Evolutionary conservation across 2,797 vertebrate genomes (phyloP).

Genomic region (Rachycentron canadum): DNA sequence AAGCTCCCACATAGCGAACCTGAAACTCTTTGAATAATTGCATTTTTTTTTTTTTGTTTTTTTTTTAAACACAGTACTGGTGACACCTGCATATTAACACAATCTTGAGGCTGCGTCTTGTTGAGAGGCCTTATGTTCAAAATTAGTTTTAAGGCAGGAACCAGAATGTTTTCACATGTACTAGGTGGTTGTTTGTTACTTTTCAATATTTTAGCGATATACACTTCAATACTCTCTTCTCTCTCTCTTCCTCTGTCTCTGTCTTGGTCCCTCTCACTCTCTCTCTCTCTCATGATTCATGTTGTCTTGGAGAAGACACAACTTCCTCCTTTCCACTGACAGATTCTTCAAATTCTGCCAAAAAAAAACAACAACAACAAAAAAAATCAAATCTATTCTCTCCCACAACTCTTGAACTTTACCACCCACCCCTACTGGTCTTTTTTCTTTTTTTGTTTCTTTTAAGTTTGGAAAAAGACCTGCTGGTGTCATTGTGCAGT

Average conservation of each 20-base stretch:
- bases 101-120: neutral
- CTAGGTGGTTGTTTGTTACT: too few relatives aligned
- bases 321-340: neutral
- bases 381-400: neutral
- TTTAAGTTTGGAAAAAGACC: too few relatives aligned
- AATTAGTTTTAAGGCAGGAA: neutral
- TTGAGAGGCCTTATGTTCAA: neutral
- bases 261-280: too few relatives aligned
- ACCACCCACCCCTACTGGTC: too few relatives aligned
- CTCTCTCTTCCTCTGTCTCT: neutral
- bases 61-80: too few relatives aligned
- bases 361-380: too few relatives aligned
- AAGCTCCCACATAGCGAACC: neutral
- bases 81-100: neutral
- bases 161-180: neutral
- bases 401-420: neutral
- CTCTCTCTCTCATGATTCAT: neutral
- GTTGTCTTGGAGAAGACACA: neutral
- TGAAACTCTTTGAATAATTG: too few relatives aligned
- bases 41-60: too few relatives aligned
- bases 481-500: neutral
- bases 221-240: neutral
- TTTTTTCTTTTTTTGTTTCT: too few relatives aligned
- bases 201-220: neutral
- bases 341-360: neutral